Conservation (phyloP, 2,888 invertebrate species). For the Lobophora halterata region DNA sequence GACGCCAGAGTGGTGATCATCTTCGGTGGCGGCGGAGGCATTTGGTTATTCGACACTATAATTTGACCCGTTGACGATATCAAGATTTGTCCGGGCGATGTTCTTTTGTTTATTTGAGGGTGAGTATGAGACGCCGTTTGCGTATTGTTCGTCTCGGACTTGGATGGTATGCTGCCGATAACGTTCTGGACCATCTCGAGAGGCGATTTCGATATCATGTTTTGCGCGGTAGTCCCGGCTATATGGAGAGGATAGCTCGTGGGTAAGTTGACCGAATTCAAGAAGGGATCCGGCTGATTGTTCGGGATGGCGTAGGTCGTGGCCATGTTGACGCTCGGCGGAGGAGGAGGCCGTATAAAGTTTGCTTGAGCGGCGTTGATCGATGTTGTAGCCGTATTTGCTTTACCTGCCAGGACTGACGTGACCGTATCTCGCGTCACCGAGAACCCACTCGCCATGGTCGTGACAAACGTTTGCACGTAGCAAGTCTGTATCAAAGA, state of each 20-base stretch:
- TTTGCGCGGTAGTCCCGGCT: constrained; percentile 74
- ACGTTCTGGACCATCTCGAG: constrained; percentile 90
- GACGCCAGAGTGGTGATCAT: constrained; percentile 80
- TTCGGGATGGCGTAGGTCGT: constrained; percentile 72
- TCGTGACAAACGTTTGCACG: constrained; percentile 68
- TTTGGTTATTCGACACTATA: constrained; percentile 84
- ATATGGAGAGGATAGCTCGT: constrained; percentile 70
- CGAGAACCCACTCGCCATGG: constrained; percentile 86
- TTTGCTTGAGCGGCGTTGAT: constrained; percentile 82
- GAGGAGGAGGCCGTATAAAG: constrained; percentile 64
- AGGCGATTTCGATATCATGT: constrained; percentile 82
- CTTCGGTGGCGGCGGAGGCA: constrained; percentile 84
- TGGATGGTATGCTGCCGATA: constrained; percentile 83
- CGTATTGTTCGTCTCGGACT: constrained; percentile 64
- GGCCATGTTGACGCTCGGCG: constrained; percentile 66
- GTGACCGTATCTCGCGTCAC: constrained; percentile 91
- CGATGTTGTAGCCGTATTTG: constrained; percentile 88
- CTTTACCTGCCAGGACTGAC: constrained; percentile 87
- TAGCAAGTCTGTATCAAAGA: constrained; percentile 68
- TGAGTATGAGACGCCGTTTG: constrained; percentile 52
- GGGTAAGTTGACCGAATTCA: constrained; percentile 71
- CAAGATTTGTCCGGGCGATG: constrained; percentile 84
- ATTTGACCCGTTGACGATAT: constrained; percentile 88
- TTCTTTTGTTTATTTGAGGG: constrained; percentile 47
- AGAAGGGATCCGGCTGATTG: constrained; percentile 71